Percentiles rank a stretch among this genome's conserved stretches.
Evolutionary conservation across 1,140 invertebrate genomes (phyloP).

Genomic region (Aporrectodea caliginosa): DNA sequence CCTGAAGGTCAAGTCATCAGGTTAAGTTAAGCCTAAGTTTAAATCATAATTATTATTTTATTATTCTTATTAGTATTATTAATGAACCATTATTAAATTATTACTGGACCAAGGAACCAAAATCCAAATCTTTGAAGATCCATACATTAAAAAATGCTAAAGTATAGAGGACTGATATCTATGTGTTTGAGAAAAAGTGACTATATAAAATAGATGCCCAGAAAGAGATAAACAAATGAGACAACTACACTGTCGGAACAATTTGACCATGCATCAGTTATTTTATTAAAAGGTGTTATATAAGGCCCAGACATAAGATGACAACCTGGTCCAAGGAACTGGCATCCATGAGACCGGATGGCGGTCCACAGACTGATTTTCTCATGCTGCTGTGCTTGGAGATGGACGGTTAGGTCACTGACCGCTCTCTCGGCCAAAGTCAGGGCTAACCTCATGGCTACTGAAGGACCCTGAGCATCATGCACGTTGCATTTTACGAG

Average conservation of each 20-base stretch:
- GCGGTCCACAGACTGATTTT: slow-evolving; percentile 95
- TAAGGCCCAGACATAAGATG: too few species aligned
- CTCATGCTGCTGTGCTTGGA: slow-evolving; percentile 87
- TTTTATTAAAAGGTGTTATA: slow-evolving; percentile 5
- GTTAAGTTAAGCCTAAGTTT: too few species aligned
- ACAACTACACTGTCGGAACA: not conserved
- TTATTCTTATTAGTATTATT: too few species aligned
- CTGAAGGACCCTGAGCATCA: slow-evolving; percentile 74
- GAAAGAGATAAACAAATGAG: not conserved
- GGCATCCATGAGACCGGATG: slow-evolving; percentile 90
- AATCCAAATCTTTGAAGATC: too few species aligned
- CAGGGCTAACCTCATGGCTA: slow-evolving; percentile 70
- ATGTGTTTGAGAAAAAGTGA: too few species aligned
- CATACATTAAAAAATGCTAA: too few species aligned
- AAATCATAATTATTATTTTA: too few species aligned
- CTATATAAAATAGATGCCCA: not conserved
- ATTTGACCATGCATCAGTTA: slow-evolving; percentile 24
- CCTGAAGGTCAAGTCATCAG: too few species aligned
- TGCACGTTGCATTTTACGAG: slow-evolving; percentile 87
- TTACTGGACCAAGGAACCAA: too few species aligned
- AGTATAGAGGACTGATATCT: too few species aligned
- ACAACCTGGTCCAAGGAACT: slow-evolving; percentile 89
- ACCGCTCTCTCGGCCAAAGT: slow-evolving; percentile 91
- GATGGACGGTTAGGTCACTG: slow-evolving; percentile 88
- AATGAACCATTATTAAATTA: too few species aligned